A percentile compares a stretch with the other conserved stretches of the same genome.
phyloP scores from a whole-genome alignment of 2,888 invertebrate species.

The Dromius quadrimaculatus region DNA sequence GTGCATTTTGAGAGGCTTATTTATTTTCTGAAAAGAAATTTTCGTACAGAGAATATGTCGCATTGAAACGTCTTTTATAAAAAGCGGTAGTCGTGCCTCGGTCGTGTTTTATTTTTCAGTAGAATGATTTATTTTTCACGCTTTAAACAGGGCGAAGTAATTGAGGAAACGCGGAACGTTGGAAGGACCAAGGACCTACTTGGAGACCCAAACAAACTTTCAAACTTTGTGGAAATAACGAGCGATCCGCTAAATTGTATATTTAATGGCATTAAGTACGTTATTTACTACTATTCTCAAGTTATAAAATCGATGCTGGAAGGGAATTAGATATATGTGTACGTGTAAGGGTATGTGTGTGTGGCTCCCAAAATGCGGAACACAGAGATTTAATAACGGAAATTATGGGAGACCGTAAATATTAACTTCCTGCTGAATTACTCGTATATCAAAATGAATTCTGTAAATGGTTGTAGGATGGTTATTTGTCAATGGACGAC shows the following conservation, averaged over 20 bases:
- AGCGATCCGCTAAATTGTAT: constrained; percentile 31
- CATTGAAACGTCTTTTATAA: constrained; percentile 43
- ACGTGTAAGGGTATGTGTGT: no score
- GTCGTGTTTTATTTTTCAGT: constrained; percentile 45
- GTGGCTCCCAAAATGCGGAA: no score
- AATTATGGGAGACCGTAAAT: no score
- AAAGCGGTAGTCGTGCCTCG: neutral
- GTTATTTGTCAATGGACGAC: no score
- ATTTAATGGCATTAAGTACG: constrained; percentile 8
- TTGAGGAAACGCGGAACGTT: constrained; percentile 31
- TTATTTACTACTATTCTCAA: constrained; percentile 19
- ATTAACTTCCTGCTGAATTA: no score
- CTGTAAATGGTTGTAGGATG: no score
- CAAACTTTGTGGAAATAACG: constrained; percentile 14
- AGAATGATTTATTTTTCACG: constrained; percentile 47
- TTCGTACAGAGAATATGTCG: constrained; percentile 40
- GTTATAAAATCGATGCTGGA: constrained; percentile 2
- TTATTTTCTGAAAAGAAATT: constrained; percentile 45
- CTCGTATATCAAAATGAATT: no score
- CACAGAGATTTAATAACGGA: no score
- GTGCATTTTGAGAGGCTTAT: constrained; percentile 34
- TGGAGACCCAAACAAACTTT: neutral
- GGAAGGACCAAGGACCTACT: constrained; percentile 30
- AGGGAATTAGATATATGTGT: neutral
- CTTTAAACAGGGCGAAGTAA: constrained; percentile 41